Conservation (phyloP, 1,140 invertebrate genomes). For the Ceratina japonica region DNA sequence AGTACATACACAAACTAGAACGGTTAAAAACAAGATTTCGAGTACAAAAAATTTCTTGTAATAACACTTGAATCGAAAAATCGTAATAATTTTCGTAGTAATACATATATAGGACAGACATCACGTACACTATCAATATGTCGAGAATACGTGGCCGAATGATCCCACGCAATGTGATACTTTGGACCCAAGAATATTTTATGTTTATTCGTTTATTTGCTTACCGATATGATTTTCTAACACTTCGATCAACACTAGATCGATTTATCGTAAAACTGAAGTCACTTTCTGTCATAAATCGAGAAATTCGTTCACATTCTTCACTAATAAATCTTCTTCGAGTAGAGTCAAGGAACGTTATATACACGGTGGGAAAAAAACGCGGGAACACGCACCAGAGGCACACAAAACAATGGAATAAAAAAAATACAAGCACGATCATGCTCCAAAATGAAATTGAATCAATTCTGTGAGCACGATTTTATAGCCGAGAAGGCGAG, state of each 20-base stretch:
- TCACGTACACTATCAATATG: not conserved
- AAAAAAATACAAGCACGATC: not conserved
- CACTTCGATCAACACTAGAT: not conserved
- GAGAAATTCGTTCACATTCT: not conserved
- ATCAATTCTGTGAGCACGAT: not conserved
- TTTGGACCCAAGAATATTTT: not conserved
- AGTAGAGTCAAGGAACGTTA: not conserved
- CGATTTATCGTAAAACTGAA: not conserved
- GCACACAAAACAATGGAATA: not conserved
- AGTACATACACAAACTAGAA: too few species aligned
- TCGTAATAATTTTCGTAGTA: not conserved
- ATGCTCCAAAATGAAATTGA: not conserved
- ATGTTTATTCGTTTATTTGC: not conserved
- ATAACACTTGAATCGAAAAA: not conserved
- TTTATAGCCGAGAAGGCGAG: accelerated
- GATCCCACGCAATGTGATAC: not conserved
- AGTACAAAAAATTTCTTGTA: not conserved
- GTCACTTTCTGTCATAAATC: constrained; percentile 41
- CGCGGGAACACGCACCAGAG: constrained; percentile 46
- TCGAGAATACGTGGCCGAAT: not conserved
- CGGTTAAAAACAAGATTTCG: not conserved
- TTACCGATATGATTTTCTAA: not conserved
- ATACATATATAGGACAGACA: not conserved
- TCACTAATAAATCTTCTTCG: not conserved
- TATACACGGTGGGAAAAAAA: constrained; percentile 39